phyloP scores from a whole-genome alignment of 1,140 invertebrate genomes.

The Anoplolepis gracilipes region DNA sequence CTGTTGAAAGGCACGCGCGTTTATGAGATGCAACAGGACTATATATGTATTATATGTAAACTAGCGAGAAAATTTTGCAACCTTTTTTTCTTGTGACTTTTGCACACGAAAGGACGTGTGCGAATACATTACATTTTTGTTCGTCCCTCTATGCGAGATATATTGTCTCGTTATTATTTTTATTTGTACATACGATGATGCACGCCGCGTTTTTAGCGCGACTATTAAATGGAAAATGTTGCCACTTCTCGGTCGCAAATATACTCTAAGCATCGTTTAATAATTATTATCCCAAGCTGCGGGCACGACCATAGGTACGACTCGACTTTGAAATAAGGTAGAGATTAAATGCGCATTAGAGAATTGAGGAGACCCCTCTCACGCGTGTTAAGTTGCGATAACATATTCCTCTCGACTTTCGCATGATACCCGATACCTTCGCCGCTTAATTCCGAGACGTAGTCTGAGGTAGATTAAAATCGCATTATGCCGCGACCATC shows the following conservation, averaged over 20 bases:
- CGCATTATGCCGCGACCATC: slow-evolving; percentile 52
- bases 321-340: slow-evolving; percentile 25
- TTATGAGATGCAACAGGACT: neutral
- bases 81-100: neutral
- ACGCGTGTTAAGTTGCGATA: slow-evolving; percentile 50
- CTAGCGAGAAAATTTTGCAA: neutral
- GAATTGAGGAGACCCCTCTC: slow-evolving; percentile 9
- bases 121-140: neutral
- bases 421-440: slow-evolving; percentile 42
- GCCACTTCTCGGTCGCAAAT: neutral
- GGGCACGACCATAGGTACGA: neutral
- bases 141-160: neutral
- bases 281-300: slow-evolving; percentile 27
- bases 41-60: too few relatives aligned
- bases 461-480: slow-evolving; percentile 49
- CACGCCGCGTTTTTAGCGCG: neutral
- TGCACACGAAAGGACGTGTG: neutral
- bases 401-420: slow-evolving; percentile 40
- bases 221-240: neutral
- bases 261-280: neutral
- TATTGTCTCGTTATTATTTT: neutral
- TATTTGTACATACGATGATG: neutral
- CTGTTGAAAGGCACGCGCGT: neutral
- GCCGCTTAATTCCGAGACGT: slow-evolving; percentile 31
- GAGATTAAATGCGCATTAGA: slow-evolving; percentile 54